Percentiles rank a stretch among this genome's conserved stretches.
phyloP scores from a whole-genome alignment of 2,888 invertebrate species.

The Spialia ferax region DNA sequence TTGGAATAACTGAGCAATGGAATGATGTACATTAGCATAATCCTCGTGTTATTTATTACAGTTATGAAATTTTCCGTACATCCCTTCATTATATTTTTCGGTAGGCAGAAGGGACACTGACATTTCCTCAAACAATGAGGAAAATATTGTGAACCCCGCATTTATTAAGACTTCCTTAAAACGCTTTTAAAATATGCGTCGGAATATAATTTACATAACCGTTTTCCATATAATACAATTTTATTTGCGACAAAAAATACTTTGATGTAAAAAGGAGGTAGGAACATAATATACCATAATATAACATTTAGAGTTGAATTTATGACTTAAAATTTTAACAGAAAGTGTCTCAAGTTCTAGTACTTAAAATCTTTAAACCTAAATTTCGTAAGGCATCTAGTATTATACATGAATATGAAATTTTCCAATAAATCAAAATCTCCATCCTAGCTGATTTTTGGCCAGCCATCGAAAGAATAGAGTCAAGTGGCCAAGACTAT shows the following conservation, averaged over 20 bases:
- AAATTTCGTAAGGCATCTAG: too few species aligned
- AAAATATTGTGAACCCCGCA: background rate
- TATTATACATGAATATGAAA: too few species aligned
- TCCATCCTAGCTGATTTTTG: background rate
- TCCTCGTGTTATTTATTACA: background rate
- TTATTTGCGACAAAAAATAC: too few species aligned
- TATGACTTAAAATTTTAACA: too few species aligned
- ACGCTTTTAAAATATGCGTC: background rate
- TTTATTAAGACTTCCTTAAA: background rate
- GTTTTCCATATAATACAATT: background rate
- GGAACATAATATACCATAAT: too few species aligned
- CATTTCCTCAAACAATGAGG: background rate
- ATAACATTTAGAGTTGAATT: too few species aligned
- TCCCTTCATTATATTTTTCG: background rate
- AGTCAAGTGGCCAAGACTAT: background rate
- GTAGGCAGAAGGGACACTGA: constrained; percentile 1
- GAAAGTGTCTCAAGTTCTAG: too few species aligned
- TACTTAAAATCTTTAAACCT: too few species aligned
- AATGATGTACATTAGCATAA: constrained; percentile 5
- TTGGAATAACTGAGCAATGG: background rate
- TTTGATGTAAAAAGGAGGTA: too few species aligned
- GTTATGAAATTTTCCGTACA: background rate
- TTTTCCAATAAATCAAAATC: too few species aligned
- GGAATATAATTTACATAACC: background rate
- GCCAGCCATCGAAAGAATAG: background rate